Evolutionary conservation across 2,113 vertebrate species (phyloP), one percentile per base, ranked within the genome.

Genomic region (Forbesichthys papilliferus): DNA sequence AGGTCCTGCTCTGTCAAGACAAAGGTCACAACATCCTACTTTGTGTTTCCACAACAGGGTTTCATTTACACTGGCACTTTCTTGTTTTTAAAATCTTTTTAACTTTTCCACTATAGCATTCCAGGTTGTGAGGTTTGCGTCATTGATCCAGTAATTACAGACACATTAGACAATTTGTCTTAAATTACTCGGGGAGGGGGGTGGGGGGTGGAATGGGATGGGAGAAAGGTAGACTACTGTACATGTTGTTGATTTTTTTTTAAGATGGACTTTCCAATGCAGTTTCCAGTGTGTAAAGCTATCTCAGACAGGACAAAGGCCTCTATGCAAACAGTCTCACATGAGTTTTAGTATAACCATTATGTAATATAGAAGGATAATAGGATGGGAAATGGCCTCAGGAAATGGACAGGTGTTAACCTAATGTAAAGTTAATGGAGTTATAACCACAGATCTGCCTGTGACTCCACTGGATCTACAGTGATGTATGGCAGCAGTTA

Each of bases 351-450:
- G 71, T 58, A 33, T 9, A 55, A 66, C 59, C 58, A 0, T 61
- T 69, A 73, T 68, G 67, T 60, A n/a, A 11, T n/a, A 48, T 57
- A 34, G 67, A 48, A 6, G 63, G 13, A 52, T 60, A 69, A 72
- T 33, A 18, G 48, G 20, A 68, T 12, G 52, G 80, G 69, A 78
- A 84, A 77, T 33, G 61, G 36, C 52, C 64, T 0, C 7, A 69
- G 73, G 72, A 69, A 18, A 11, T 54, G 66, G 74, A 47, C 54
- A 76, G 76, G 74, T 71, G 75, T 60, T 58, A 57, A 60, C 12
- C 52, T 81, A 81, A 88, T 79, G 74, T 64, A 57, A 61, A 65
- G 14, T 3, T 81, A 82, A 86, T 79, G 73, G 33, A 55, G 72
- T 58, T 81, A 77, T 49, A 82, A 68, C 3, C 68, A 13, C 49